Evolutionary conservation across 2,113 vertebrate genomes (phyloP).

Genomic region (Tragelaphus scriptus): DNA sequence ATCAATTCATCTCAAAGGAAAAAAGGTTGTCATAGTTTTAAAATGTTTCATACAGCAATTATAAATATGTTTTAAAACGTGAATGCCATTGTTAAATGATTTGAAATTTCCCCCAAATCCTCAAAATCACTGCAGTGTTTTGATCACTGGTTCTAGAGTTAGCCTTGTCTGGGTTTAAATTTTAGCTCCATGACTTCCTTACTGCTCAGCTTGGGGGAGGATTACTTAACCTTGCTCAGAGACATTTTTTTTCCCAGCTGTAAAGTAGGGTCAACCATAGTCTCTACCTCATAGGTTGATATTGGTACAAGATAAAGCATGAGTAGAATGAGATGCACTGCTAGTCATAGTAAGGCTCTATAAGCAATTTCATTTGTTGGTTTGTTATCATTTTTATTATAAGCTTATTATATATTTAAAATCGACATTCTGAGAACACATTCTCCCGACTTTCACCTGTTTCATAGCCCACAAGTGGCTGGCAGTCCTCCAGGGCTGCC

Average conservation of each 20-base stretch:
- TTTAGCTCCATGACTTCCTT: background rate
- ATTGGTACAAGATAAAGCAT: background rate
- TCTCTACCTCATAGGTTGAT: background rate
- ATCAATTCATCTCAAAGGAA: background rate
- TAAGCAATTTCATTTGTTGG: background rate
- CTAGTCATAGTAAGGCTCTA: fast-evolving
- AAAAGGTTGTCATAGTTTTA: background rate
- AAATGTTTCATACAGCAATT: background rate
- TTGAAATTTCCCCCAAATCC: background rate
- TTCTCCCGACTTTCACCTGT: background rate
- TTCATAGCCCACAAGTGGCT: constrained; percentile 2
- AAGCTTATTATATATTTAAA: background rate
- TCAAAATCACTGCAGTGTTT: background rate
- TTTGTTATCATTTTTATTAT: background rate
- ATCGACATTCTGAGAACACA: background rate
- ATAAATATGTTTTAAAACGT: background rate
- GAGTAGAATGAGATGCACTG: background rate
- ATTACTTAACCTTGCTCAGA: background rate
- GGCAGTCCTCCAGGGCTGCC: background rate
- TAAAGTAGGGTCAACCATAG: background rate
- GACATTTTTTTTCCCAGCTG: background rate
- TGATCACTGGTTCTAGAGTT: background rate
- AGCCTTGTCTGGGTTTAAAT: background rate
- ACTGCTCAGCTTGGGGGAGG: background rate
- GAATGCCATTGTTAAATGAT: background rate